Base-by-base conservation (phyloP, 64 coral and sea anemone genomes). In the Catalaphyllia jardinei region DNA sequence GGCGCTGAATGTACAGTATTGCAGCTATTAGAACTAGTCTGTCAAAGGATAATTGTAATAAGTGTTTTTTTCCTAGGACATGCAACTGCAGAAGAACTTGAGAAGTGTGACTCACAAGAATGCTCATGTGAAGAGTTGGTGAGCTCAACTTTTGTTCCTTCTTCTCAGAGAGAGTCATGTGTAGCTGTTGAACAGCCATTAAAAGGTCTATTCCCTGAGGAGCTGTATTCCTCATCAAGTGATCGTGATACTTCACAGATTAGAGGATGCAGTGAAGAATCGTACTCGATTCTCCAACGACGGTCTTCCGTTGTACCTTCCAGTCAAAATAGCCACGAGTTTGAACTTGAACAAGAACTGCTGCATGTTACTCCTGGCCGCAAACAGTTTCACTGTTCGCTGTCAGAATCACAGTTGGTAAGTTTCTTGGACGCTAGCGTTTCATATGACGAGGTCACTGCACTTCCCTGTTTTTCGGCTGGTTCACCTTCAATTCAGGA, bases 371-470 rank as follows among this genome's bases (percentile, higher is more conserved):
- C 4, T 10, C 62, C 63, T 25, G 22, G 9, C 25, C 31, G 31
- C 0, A 18, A 19, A 50, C 81, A 39, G 8, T 1, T 67, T 14
- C 20, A 51, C 8, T 85, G 81, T 39, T 85, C 81, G 19, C 49
- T 85, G 50, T 69, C 81, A 16, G 62, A 85, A 27, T 85, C 81
- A n/a, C 81, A 85, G 33, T 24, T 85, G n/a, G 81, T 39, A 50
- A 71, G 71, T 5, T 71, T 85, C 11, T 64, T 85, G 9, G 63
- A 85, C 4, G 27, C 30, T 71, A 85, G 38, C 29, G 39, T 84
- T 27, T 84, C 81, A 25, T 71, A 27, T 51, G 62, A 84, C 69
- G 62, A 24, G 16, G 62, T 27, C 31, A 71, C 60, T 30, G 22
- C 62, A 71, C 62, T 22, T 22, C 33, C 22, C 35, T 46, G 33